phyloP scores from a whole-genome alignment of 2,797 vertebrate genomes.

The Lacerta agilis region DNA sequence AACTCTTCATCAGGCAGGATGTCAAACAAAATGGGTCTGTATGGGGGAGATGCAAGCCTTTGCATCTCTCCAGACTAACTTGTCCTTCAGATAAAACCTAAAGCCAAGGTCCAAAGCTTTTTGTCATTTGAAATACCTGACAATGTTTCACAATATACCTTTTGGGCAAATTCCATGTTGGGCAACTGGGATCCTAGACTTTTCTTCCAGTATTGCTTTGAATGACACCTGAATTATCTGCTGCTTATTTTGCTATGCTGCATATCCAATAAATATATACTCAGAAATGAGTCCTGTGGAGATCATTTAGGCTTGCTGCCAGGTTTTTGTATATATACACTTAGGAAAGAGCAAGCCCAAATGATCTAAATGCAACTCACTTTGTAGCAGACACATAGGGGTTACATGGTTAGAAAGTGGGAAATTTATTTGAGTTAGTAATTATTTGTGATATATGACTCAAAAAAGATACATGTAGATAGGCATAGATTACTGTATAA shows the following conservation, averaged over 20 bases:
- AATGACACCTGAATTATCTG: neutral
- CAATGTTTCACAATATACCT: neutral
- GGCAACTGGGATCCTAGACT: neutral
- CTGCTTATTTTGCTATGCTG: no score
- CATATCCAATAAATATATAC: no score
- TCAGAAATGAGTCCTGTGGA: no score
- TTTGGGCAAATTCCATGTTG: fast-evolving
- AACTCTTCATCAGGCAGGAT: neutral
- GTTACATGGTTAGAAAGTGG: neutral
- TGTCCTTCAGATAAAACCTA: conserved; percentile 39
- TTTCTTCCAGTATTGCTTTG: neutral
- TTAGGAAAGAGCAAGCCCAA: neutral
- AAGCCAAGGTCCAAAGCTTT: conserved; percentile 31
- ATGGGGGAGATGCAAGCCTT: neutral
- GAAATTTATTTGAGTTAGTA: neutral
- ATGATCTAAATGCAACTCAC: neutral
- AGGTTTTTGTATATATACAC: no score
- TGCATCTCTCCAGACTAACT: conserved; percentile 1
- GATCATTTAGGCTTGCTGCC: no score
- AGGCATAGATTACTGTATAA: neutral
- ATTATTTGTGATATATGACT: neutral
- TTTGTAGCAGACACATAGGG: neutral
- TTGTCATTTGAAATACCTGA: neutral
- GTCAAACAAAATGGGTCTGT: neutral
- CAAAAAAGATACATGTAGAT: neutral